Percentiles rank a stretch among this genome's conserved stretches.
These are phyloP conservation scores for Phainopepla nitens DNA, from an alignment of 2,113 vertebrate species.

Conservation along the genomic window DNA sequence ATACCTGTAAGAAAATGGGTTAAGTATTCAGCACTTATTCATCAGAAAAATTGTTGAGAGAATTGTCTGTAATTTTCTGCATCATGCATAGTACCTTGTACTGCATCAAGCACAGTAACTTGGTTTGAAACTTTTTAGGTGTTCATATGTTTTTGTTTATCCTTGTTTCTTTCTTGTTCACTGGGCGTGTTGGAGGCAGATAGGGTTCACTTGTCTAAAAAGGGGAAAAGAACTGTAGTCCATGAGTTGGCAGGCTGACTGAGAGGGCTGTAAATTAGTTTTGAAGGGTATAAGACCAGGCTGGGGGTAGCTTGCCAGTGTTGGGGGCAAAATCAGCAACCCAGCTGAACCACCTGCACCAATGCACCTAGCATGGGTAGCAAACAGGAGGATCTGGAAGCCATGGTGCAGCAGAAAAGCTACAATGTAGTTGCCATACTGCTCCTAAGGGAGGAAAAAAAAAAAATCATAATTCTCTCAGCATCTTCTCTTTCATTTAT, in stretches of 20 bases:
- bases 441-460: background rate
- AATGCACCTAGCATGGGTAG: too few species aligned
- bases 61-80: background rate
- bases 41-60: background rate
- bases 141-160: background rate
- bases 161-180: background rate
- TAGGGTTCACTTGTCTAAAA: background rate
- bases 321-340: background rate
- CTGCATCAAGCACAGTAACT: background rate
- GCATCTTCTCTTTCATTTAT: background rate
- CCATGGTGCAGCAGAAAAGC: background rate
- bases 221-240: background rate
- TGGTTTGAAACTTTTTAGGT: background rate
- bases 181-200: background rate
- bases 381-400: background rate
- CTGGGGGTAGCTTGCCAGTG: background rate
- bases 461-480: background rate
- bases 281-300: background rate
- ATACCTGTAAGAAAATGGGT: background rate
- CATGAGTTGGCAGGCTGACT: background rate
- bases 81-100: background rate
- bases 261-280: background rate
- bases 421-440: background rate
- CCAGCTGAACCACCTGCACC: background rate
- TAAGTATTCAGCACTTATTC: background rate